phyloP scores from a whole-genome alignment of 2,113 vertebrate species.

The Sterrhoptilus dennistouni region DNA sequence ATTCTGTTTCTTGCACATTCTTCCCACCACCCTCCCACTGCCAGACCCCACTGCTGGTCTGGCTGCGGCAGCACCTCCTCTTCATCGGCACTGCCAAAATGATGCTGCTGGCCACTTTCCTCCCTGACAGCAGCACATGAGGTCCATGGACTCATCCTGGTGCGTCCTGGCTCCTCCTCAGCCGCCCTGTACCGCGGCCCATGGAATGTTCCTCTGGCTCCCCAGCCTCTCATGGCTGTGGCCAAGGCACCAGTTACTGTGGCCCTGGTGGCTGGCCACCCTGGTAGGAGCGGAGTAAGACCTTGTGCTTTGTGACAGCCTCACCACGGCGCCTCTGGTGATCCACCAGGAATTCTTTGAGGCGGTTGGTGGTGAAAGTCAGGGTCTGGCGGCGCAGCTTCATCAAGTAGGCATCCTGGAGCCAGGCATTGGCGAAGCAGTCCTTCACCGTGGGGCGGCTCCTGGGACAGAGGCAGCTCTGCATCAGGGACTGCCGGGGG shows the following conservation, averaged over 20 bases:
- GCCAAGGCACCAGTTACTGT: conserved; percentile 68
- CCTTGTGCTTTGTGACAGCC: conserved; percentile 92
- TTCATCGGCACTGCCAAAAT: not conserved
- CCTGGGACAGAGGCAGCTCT: conserved; percentile 68
- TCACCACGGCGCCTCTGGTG: conserved; percentile 83
- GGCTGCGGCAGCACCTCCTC: not conserved
- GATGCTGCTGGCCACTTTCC: not conserved
- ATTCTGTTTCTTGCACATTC: not conserved
- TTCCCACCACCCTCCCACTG: not conserved
- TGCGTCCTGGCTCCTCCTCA: not conserved
- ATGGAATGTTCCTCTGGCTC: conserved; percentile 75
- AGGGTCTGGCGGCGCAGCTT: conserved; percentile 94
- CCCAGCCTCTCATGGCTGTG: not conserved
- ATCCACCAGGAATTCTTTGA: conserved; percentile 94
- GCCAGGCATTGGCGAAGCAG: conserved; percentile 93
- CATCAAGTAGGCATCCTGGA: conserved; percentile 98
- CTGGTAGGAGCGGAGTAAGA: conserved; percentile 94
- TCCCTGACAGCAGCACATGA: not conserved
- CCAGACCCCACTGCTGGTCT: not conserved
- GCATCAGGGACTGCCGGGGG: accelerated
- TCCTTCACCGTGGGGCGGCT: conserved; percentile 93
- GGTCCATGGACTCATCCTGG: not conserved
- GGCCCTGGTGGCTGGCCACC: conserved; percentile 72
- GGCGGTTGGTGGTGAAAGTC: conserved; percentile 93
- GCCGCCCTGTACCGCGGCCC: not conserved